Conservation (phyloP, 2,113 vertebrate species). For the Crotalus helleri region DNA sequence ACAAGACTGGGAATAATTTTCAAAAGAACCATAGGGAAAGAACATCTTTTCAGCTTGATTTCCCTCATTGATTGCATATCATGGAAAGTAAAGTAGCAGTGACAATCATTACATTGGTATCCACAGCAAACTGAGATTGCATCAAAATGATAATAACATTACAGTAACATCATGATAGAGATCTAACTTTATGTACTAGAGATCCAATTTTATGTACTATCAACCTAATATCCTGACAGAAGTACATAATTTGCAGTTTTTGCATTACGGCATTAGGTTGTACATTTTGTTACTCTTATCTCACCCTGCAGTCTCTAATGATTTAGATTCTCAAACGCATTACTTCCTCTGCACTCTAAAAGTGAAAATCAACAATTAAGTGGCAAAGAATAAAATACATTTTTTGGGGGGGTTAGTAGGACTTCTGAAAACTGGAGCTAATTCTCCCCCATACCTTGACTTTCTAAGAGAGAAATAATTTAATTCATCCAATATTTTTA, state of each 20-base stretch:
- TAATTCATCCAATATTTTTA: neutral
- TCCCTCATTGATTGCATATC: neutral
- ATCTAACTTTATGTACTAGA: neutral
- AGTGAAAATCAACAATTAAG: neutral
- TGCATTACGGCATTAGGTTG: neutral
- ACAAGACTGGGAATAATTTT: neutral
- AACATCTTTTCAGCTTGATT: neutral
- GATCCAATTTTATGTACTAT: neutral
- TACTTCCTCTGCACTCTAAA: neutral
- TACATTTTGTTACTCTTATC: neutral
- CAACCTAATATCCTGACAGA: neutral
- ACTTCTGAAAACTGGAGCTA: neutral
- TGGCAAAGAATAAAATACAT: neutral
- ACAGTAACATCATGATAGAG: neutral
- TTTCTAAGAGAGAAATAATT: neutral
- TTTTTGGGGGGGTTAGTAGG: neutral
- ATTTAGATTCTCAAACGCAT: neutral
- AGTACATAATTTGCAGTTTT: neutral
- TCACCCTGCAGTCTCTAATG: neutral
- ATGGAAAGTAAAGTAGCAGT: neutral
- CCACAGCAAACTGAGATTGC: neutral
- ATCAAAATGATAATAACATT: neutral
- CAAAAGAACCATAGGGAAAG: neutral
- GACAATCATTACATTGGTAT: neutral
- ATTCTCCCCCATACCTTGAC: neutral